Base-by-base conservation (phyloP, 2,888 invertebrate genomes). In the Agrotis clavis region DNA sequence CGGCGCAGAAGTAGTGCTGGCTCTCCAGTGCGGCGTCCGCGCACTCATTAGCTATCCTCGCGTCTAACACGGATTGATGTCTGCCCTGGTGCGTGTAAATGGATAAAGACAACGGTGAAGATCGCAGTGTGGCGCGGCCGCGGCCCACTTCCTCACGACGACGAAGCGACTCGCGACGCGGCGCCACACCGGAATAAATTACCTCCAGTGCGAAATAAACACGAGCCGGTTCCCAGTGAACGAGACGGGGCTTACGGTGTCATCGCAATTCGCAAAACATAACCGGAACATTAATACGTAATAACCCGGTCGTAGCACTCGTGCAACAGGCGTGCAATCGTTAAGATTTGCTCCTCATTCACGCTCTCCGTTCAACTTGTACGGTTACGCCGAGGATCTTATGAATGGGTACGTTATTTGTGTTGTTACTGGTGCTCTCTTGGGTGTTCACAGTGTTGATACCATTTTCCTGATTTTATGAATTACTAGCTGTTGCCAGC, bases 91-190 rank as follows among this genome's bases (percentile, higher is more conserved):
- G 82, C 70, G 81, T 70, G 70, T 85, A 87, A 82, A 90, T 89
- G 90, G 87, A 87, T 84, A 85, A 87, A 81, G 73, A 87, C 81
- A 87, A 86, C 78, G 89, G 89, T 88, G 87, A 87, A 87, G 80
- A 67, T 73, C 56, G 67, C 47, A 63, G 76, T 45, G 70, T 67
- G 67, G 61, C 41, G 67, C 66, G 60, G 18, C 63, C 65, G 62
- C 70, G 63, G 71, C 77, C 59, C 67, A 81, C 77, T 72, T 71
- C 54, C 53, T 53, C 65, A 18, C 69, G 51, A 45, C 54, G 51
- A 30, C 64, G 56, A 41, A 54, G 48, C 66, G 45, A 1, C n/a
- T 50, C 65, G 71, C 82, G 78, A 66, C 65, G 59, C 67, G 79
- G 66, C 75, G 71, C 74, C 56, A 19, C 11, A 59, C 67, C 57